Base-by-base conservation (phyloP, 2,113 vertebrate species). In the Notarius lentiginosus region DNA sequence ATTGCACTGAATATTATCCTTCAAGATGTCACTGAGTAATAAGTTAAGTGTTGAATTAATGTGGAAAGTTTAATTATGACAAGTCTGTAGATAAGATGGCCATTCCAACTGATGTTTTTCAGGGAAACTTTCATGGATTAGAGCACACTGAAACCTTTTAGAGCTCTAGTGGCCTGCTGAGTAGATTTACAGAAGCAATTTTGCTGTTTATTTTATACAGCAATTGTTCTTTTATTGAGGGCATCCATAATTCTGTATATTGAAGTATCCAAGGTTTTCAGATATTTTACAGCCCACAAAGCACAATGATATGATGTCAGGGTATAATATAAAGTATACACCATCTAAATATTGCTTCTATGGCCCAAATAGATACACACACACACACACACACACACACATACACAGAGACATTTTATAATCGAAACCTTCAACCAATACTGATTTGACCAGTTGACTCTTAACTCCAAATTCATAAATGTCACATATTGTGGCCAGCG, bases 231-330 rank as follows among this genome's bases (percentile, higher is more conserved):
- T 30, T 83, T 51, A 82, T 47, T 65, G 60, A 49, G 41, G 34
- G 34, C 70, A 27, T 68, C 63, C 6, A 83, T 83, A 53, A 83
- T 30, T 49, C n/a, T 68, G 82, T 83, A 34, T 83, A 53, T 60
- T 65, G 47, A 77, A 22, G 7, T 18, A 61, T 81, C 56, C 56
- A 18, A 81, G 17, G 30, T 41, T 34, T 60, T 34, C 3, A 27
- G 53, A 27, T n/a, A 55, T 53, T 24, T 22, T 75, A 49, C 7
- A 49, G 66, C 27, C 30, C 30, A 72, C 30, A 72, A 41, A 72
- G 68, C 30, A 41, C 30, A 72, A 17, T 18, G 30, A 41, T 18
- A 34, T 41, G 68, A 49, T 10, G 41, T 24, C 41, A 11, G 9
- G 49, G 72, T 75, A 17, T 79, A 56, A 55, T 27, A 79, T 56